Base-by-base conservation (phyloP, 1,140 invertebrate genomes). In the Procambarus virginalis region DNA sequence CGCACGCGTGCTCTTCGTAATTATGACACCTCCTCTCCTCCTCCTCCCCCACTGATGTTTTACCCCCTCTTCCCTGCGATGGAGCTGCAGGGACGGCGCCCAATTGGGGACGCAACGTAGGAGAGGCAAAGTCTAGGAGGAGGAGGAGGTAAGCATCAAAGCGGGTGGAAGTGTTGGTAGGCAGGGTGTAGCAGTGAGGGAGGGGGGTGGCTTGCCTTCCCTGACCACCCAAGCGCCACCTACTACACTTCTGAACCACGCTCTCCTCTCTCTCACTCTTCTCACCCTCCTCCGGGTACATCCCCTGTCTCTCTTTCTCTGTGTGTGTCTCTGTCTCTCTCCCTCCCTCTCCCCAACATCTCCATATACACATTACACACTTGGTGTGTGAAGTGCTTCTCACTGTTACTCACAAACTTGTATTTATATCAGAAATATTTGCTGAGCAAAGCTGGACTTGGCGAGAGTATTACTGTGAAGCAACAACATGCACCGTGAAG, bases 151-250 rank as follows among this genome's bases (percentile, higher is more conserved):
- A 49, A 51, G 20, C 46, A 51, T 48, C 20, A n/a, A 6, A 49
- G 76, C 20, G 75, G 75, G 22, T 68, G 64, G 64, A 68, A 45
- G 75, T 48, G 75, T 76, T 45, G 46, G 75, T 76, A 45, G 46
- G 75, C 34, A 46, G 75, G 64, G 64, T 14, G 64, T 68, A 17
- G 64, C 64, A 17, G 64, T 17, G 10, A 4, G 68, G n/a, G n/a
- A 8, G 20, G 68, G 22, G 4, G 68, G 34, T 5, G 2, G 6
- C n/a, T n/a, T 49, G 46, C 46, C 46, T 49, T 49, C 4, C 76
- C 45, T 78, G 76, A 78, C 46, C 76, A 78, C 76, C 46, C 76
- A 49, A 49, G 76, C 76, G 76, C 76, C 76, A 78, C 46, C 76
- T 78, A 48, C 76, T 20, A 78, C 10, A 49, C 76, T 64, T 64